phyloP scores from a whole-genome alignment of 2,797 vertebrate genomes.

The Spinibarbus caldwelli region DNA sequence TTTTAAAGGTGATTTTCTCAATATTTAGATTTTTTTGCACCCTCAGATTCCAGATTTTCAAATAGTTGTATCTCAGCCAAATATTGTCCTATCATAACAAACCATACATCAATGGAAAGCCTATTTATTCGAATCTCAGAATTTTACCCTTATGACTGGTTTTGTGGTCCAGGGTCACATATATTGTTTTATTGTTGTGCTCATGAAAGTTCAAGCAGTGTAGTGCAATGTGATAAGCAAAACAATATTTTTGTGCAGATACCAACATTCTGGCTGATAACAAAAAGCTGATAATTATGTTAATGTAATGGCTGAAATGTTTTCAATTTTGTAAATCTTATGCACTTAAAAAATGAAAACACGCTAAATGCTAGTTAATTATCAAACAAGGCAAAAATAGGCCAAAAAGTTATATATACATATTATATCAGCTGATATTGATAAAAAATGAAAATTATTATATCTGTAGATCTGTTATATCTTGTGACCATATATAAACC shows the following conservation, averaged over 20 bases:
- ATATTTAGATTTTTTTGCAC: not conserved
- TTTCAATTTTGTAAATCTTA: not conserved
- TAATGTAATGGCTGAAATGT: not conserved
- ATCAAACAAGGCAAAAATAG: not conserved
- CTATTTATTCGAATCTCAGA: no score
- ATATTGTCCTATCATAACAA: no score
- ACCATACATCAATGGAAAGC: no score
- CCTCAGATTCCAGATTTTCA: not conserved
- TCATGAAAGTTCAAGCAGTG: conserved; percentile 38
- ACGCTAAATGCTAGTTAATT: not conserved
- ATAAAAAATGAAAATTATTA: no score
- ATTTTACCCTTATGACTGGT: no score
- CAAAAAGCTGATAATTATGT: not conserved
- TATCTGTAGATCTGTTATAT: not conserved
- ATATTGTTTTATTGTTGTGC: not conserved
- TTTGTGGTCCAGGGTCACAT: no score
- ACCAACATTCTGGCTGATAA: not conserved
- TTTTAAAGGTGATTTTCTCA: not conserved
- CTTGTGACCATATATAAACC: not conserved
- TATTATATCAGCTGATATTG: no score
- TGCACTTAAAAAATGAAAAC: not conserved
- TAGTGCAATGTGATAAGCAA: not conserved
- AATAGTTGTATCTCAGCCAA: not conserved
- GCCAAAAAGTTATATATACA: not conserved
- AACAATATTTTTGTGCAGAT: not conserved